Evolutionary conservation across 2,113 vertebrate genomes (phyloP), one percentile per base, ranked within the genome.

Genomic region (Ctenodactylus gundi): DNA sequence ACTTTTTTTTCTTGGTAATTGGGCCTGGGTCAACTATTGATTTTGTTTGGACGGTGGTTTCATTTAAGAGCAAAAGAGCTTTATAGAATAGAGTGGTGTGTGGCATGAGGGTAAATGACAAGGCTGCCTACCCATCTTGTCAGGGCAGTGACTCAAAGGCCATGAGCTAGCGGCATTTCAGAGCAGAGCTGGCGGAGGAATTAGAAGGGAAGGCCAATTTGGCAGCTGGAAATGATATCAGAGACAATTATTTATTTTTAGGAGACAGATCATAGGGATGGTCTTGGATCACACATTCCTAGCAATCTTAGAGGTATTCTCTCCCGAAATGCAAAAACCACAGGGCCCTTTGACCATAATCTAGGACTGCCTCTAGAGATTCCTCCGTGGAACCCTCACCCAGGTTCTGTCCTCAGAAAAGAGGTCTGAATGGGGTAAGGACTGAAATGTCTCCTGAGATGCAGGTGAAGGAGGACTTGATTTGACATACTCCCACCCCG

Each of bases 101-200:
- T 55, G 65, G 18, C 14, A 14, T 3, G 49, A 1, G 17, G 31
- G 49, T n/a, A 27, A 41, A 65, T 14, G 55, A 18, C 27, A 53
- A 29, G 70, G 68, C 13, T 25, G 39, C 41, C 39, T 7, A 31
- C 6, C n/a, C n/a, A n/a, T n/a, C 4, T 25, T 5, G 1, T 46
- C 70, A 65, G 1, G 25, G 6, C 1, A 18, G 27, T 18, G 13
- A 78, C 15, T 5, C 8, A 87, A 77, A 41, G 44, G 77, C 58
- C 55, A 65, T 0, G n/a, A n/a, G 39, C 15, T n/a, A 34, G 34
- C 6, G 20, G 3, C n/a, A 12, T 39, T 21, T 34, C 58, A 0
- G 1, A 62, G 65, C 2, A 41, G 36, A 36, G 51, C 0, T 57
- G 55, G 25, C 44, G 27, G 7, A 49, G 39, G 34, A 64, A 29